phyloP scores from a whole-genome alignment of 2,888 invertebrate genomes.

The Caenorhabditis sp. region DNA sequence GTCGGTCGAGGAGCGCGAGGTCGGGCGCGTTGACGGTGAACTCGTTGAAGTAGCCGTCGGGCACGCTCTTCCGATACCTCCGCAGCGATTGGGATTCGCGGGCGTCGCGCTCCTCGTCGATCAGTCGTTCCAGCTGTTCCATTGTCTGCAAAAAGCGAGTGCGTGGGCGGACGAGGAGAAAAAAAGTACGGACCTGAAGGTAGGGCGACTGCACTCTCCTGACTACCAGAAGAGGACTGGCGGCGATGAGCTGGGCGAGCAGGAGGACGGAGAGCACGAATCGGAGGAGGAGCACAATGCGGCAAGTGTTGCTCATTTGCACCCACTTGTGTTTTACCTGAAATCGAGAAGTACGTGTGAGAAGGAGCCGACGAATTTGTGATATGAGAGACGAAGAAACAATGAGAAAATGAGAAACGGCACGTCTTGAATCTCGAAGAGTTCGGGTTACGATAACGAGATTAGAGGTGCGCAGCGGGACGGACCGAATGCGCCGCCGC shows the following conservation, averaged over 20 bases:
- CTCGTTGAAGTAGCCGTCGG: conserved; percentile 54
- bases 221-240: conserved; percentile 35
- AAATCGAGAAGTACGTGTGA: not conserved
- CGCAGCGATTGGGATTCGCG: conserved; percentile 8
- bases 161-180: not conserved
- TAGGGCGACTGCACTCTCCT: conserved; percentile 45
- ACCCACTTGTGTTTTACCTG: conserved; percentile 32
- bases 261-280: conserved; percentile 29
- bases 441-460: too few relatives aligned
- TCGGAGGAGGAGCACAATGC: conserved; percentile 23
- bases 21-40: conserved; percentile 37
- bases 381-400: not conserved
- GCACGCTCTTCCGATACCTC: conserved; percentile 53
- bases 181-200: conserved; percentile 17
- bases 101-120: conserved; percentile 15
- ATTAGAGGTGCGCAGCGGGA: too few relatives aligned
- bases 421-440: not conserved
- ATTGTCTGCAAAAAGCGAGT: conserved; percentile 39
- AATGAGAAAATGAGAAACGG: conserved; percentile 16
- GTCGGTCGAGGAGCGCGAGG: conserved; percentile 33
- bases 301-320: conserved; percentile 49
- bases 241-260: conserved; percentile 38
- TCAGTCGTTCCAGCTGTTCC: conserved; percentile 41
- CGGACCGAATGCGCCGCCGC: too few relatives aligned
- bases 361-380: not conserved